Conservation (phyloP, 2,113 vertebrate genomes). For the Oryctolagus cuniculus region DNA sequence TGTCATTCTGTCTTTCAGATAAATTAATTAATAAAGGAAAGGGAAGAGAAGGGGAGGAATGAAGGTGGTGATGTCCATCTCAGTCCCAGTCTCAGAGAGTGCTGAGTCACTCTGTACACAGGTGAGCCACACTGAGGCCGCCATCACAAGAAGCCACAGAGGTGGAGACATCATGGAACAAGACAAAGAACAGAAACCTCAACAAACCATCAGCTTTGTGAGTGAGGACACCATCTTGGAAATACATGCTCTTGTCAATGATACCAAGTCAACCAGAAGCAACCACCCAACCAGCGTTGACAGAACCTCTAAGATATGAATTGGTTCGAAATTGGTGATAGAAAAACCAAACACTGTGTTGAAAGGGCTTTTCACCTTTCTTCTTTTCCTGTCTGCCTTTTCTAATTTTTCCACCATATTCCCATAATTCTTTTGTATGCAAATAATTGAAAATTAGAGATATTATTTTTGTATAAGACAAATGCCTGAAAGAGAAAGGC, state of each 20-base stretch:
- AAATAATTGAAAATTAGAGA: conserved; percentile 6
- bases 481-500: conserved; percentile 26
- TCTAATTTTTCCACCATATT: neutral
- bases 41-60: too few relatives aligned
- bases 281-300: neutral
- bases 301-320: neutral
- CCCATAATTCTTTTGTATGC: neutral
- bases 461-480: conserved; percentile 38
- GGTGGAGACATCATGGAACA: neutral
- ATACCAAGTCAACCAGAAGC: neutral
- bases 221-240: neutral
- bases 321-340: neutral
- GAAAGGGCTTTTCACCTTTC: neutral
- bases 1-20: too few relatives aligned
- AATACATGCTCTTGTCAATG: neutral
- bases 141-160: neutral
- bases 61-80: neutral
- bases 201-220: neutral
- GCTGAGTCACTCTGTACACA: neutral
- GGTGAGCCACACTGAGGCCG: neutral
- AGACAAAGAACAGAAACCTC: neutral
- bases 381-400: conserved; percentile 16
- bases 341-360: neutral
- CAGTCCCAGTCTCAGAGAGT: neutral
- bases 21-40: too few relatives aligned